These are phyloP conservation scores for Parazoanthus atlanticus DNA, from an alignment of 92 coral and sea anemone genomes.

Conservation along the genomic window DNA sequence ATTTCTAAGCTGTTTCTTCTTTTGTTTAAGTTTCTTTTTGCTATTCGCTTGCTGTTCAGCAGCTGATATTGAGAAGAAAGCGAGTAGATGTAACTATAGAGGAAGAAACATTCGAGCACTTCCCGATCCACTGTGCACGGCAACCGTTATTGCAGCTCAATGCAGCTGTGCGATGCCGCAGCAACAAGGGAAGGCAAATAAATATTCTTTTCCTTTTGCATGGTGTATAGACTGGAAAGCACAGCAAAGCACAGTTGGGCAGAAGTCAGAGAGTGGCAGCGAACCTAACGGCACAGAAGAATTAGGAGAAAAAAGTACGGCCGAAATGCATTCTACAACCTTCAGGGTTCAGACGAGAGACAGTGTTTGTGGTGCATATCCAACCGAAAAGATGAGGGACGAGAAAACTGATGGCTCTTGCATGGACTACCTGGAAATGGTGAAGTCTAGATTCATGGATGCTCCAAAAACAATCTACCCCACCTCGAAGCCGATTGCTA, in stretches of 20 bases:
- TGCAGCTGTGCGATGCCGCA: neutral
- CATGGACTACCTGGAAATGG: neutral
- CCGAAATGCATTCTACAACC: neutral
- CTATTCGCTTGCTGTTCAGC: neutral
- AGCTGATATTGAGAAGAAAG: neutral
- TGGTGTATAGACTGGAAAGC: neutral
- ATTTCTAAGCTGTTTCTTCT: neutral
- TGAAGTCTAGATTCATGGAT: neutral
- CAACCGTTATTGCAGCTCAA: constrained; percentile 1
- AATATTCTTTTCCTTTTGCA: neutral
- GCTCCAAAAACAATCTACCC: neutral
- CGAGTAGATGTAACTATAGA: neutral
- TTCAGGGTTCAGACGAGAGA: neutral
- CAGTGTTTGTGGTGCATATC: neutral
- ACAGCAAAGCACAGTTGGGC: neutral
- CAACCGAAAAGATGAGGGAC: neutral
- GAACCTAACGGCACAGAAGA: neutral
- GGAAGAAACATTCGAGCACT: neutral
- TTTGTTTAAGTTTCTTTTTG: neutral
- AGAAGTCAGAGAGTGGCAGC: neutral
- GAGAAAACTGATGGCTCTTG: neutral
- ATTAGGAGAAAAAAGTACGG: neutral
- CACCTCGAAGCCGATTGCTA: neutral
- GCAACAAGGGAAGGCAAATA: no score
- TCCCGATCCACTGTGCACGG: neutral